phyloP scores from a whole-genome alignment of 2,888 invertebrate genomes.

The Oxycera nigricornis region DNA sequence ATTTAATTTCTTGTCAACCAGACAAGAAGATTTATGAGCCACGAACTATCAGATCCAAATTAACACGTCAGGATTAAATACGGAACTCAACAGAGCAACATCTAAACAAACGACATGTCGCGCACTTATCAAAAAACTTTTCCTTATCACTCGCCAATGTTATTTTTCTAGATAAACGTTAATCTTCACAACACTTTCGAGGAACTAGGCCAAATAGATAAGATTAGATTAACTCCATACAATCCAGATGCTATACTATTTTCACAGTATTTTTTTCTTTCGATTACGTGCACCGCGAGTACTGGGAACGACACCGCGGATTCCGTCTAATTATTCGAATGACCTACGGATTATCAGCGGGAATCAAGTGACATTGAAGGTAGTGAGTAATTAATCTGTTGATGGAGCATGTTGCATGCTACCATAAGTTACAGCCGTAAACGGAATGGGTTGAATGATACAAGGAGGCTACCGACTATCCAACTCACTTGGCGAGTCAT shows the following conservation, averaged over 20 bases:
- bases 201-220: slow-evolving; percentile 6
- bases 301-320: too few relatives aligned
- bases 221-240: background rate
- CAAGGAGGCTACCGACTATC: background rate
- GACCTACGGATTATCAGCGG: background rate
- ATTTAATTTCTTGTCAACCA: too few relatives aligned
- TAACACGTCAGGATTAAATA: too few relatives aligned
- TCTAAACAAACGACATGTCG: too few relatives aligned
- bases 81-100: too few relatives aligned
- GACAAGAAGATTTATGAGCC: too few relatives aligned
- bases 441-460: background rate
- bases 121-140: too few relatives aligned
- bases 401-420: background rate
- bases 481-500: background rate
- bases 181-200: background rate
- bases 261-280: background rate
- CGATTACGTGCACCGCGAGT: background rate
- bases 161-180: background rate
- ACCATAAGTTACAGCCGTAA: background rate
- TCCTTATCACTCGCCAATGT: background rate
- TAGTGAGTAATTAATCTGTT: background rate
- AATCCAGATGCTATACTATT: background rate
- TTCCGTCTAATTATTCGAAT: background rate
- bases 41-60: too few relatives aligned
- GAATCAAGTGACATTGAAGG: background rate